These are phyloP conservation scores for Nasua narica DNA, from an alignment of 2,797 vertebrate species.

Conservation along the genomic window DNA sequence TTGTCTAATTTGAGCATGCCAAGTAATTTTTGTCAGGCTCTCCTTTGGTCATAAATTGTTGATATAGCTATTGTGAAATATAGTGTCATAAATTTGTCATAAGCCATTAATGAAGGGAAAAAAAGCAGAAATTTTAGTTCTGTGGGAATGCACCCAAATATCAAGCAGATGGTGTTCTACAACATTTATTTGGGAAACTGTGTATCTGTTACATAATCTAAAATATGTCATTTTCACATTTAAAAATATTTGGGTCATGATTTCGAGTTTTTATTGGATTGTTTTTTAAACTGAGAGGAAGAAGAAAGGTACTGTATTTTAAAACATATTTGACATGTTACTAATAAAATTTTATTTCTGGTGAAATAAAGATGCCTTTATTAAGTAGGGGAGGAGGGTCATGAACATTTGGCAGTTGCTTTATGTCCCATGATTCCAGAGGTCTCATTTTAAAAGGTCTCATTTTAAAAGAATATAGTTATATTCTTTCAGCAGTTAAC, in stretches of 20 bases:
- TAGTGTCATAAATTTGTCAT: slow-evolving; percentile 74
- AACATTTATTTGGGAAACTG: slow-evolving; percentile 76
- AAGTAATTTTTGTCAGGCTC: slow-evolving; percentile 66
- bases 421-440: not conserved
- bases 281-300: slow-evolving; percentile 84
- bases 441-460: not conserved
- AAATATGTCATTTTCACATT: slow-evolving; percentile 82
- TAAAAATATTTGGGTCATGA: slow-evolving; percentile 81
- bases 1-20: slow-evolving; percentile 58
- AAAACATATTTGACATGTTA: slow-evolving; percentile 82
- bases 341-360: slow-evolving; percentile 87
- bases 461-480: not conserved
- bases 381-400: slow-evolving; percentile 7
- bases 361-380: slow-evolving; percentile 72
- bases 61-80: slow-evolving; percentile 78
- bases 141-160: slow-evolving; percentile 67
- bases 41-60: slow-evolving; percentile 64
- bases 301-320: slow-evolving; percentile 85
- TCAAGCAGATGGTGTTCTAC: slow-evolving; percentile 77
- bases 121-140: slow-evolving; percentile 70
- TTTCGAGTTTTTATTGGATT: slow-evolving; percentile 82
- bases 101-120: slow-evolving; percentile 65
- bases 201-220: slow-evolving; percentile 79
- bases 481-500: not conserved
- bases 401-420: not conserved